Conservation (phyloP, 2,113 vertebrate species). For the Pelecanus crispus region DNA sequence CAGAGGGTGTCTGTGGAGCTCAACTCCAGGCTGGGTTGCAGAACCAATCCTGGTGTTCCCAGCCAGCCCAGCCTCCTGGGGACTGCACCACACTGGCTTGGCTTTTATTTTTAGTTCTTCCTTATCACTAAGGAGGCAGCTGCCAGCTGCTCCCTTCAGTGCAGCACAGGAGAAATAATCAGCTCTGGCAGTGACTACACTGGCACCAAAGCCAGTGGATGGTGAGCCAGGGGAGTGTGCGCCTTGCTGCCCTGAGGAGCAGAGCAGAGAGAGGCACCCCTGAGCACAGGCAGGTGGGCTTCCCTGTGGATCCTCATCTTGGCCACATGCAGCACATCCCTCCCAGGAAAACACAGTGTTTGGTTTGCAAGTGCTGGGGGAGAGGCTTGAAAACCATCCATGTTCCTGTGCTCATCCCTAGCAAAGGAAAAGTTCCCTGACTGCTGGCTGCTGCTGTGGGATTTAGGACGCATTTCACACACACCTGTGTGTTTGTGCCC, state of each 20-base stretch:
- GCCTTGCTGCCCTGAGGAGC: neutral
- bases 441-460: neutral
- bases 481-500: neutral
- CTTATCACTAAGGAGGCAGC: neutral
- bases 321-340: neutral
- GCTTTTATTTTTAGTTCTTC: neutral
- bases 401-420: neutral
- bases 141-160: neutral
- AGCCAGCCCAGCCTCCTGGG: neutral
- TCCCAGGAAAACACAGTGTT: neutral
- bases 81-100: neutral
- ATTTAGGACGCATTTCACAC: neutral
- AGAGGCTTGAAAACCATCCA: neutral
- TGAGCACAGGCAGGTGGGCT: neutral
- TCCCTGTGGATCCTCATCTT: neutral
- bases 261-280: neutral
- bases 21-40: neutral
- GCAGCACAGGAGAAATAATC: neutral
- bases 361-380: neutral
- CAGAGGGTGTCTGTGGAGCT: fast-evolving
- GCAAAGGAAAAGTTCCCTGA: neutral
- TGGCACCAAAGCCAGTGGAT: neutral
- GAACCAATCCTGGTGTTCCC: neutral
- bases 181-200: neutral
- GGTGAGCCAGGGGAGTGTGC: neutral